Percentiles rank a stretch among this genome's conserved stretches.
These are phyloP conservation scores for Cantharis rufa DNA, from an alignment of 2,888 invertebrate genomes.

Conservation along the genomic window DNA sequence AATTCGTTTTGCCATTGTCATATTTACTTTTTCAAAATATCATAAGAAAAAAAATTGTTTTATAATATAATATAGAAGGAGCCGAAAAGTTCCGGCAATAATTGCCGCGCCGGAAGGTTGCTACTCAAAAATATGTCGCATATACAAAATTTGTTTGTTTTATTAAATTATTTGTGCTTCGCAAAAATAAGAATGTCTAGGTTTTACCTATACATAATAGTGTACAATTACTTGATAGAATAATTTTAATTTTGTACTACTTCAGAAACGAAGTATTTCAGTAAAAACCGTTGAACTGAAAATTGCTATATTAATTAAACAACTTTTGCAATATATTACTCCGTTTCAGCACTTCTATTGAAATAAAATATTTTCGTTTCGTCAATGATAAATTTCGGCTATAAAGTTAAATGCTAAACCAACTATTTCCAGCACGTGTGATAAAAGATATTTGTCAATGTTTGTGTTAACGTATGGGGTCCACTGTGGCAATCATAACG, in stretches of 20 bases:
- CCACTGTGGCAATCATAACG: slow-evolving; percentile 15
- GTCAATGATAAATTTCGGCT: background rate
- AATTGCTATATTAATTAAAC: background rate
- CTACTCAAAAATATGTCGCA: too few species aligned
- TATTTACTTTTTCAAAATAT: too few species aligned
- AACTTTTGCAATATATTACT: background rate
- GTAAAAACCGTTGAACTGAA: background rate
- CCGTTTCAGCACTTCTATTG: background rate
- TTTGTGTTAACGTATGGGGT: slow-evolving; percentile 17
- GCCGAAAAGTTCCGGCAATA: too few species aligned
- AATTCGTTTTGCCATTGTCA: too few species aligned
- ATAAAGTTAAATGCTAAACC: slow-evolving; percentile 12
- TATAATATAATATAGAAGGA: too few species aligned
- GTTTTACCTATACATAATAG: too few species aligned
- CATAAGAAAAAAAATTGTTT: too few species aligned
- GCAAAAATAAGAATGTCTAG: too few species aligned
- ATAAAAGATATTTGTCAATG: slow-evolving; percentile 14
- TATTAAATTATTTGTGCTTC: too few species aligned
- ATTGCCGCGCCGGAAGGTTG: too few species aligned
- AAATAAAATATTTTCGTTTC: background rate
- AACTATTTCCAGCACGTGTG: slow-evolving; percentile 17
- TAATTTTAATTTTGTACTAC: background rate
- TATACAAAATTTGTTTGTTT: too few species aligned
- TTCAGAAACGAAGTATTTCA: background rate
- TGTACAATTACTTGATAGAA: background rate